Percentiles rank a stretch among this genome's conserved stretches.
Conservation (phyloP, 2,113 vertebrate genomes). For the Arizona elegans region DNA sequence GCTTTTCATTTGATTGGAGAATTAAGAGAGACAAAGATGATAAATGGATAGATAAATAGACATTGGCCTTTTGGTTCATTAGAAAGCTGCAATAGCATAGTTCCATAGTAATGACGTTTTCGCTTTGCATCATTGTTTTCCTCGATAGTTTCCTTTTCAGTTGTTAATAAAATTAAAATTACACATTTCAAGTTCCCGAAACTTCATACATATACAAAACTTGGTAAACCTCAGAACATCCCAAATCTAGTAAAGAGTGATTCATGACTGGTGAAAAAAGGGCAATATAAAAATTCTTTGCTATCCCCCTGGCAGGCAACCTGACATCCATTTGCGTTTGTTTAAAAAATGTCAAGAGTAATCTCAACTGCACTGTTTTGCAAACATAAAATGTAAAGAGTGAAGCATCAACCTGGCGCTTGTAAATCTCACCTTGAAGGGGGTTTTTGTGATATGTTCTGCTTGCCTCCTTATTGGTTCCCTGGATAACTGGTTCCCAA, state of each 20-base stretch:
- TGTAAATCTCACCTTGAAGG: background rate
- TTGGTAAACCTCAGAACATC: background rate
- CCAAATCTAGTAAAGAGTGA: background rate
- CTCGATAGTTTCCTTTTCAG: background rate
- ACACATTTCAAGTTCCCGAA: background rate
- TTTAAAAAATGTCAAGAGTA: background rate
- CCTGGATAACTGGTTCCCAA: background rate
- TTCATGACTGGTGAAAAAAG: background rate
- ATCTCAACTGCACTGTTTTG: background rate
- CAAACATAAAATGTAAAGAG: background rate
- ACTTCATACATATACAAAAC: background rate
- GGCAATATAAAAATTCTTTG: background rate
- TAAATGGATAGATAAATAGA: background rate
- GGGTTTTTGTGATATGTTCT: background rate
- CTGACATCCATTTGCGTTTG: background rate
- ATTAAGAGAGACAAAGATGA: background rate
- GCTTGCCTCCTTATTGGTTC: background rate
- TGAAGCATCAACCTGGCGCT: background rate
- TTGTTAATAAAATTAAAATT: background rate
- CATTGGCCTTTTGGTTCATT: background rate
- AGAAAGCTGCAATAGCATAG: background rate
- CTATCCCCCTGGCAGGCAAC: background rate
- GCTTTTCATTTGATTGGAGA: background rate
- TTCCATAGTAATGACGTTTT: background rate
- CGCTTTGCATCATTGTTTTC: background rate